Evolutionary conservation across 1,140 invertebrate genomes (phyloP), one percentile per base, ranked within the genome.

Genomic region (Macrobrachium nipponense): DNA sequence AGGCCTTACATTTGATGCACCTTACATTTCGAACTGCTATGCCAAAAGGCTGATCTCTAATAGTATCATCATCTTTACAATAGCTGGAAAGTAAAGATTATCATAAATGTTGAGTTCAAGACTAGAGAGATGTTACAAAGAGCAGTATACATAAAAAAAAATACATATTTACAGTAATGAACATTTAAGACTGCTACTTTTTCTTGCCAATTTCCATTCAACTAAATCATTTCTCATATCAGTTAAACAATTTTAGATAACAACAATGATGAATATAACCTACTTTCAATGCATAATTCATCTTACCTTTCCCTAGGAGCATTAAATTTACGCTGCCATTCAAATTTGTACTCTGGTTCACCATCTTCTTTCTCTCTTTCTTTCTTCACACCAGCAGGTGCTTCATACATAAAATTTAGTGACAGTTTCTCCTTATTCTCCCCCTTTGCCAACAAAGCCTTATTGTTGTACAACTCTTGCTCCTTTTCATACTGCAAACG

Each of bases 321-420:
- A 93, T 99, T 99, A 90, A 98, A 99, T 91, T 99, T 99, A 73
- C 98, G 93, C 92, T 99, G 98, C 98, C 98, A 99, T 91, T 99
- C 98, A 93, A 99, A 99, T 92, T 99, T 99, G 89, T 96, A 98
- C 90, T 99, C 98, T 43, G 96, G 96, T 91, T 98, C 97, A 90
- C 97, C 96, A 87, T 98, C 97, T 91, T 94, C 93, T 90, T 97
- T 95, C 92, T 98, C 96, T 95, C 92, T 91, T 97, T 96, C 90
- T 97, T 97, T 90, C 64, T 96, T 97, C 15, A 96, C 96, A 68
- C 98, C 98, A 58, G 98, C 97, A 84, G 99, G 99, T n/a, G 98
- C 97, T 92, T 99, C 98, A 92, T 99, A 99, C 97, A 99, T 98
- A 90, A 99, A 99, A 92, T 98, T 99, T 0, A 99, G 94, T 88